Evolutionary conservation across 2,797 vertebrate species (phyloP), one percentile per base, ranked within the genome.

Genomic region (Xenentodon cancila): DNA sequence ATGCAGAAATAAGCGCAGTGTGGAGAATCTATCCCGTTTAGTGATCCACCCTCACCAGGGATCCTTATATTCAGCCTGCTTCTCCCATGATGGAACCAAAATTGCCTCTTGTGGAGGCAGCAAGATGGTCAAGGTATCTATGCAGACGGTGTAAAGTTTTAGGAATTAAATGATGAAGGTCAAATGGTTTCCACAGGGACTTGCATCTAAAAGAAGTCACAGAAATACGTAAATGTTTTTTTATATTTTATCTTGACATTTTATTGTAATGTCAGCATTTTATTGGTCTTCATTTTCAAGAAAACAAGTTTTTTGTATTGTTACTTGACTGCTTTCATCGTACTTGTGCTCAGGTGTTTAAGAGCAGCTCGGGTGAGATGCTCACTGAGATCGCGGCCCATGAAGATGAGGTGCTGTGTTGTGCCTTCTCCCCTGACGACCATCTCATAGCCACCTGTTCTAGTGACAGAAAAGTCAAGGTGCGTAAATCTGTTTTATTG

Each of bases 331-430:
- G 48, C 57, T 3, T 3, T 12, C 51, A 49, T 54, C n/a, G n/a
- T n/a, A n/a, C n/a, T n/a, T 73, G 21, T 34, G 0, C 15, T 42
- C 78, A 99, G 97, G 92, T 99, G 54, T 98, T 97, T 74, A 97
- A 94, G 92, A 93, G 93, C 65, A 95, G 92, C 59, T 95, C 97
- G 44, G 97, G 97, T 68, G 97, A 98, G 88, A 96, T 93, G 59
- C 92, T 98, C 47, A 71, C 92, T 37, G 95, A 96, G 78, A 87
- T 98, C 68, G 84, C 79, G 47, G 97, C 95, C 66, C 96, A 97
- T 0, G 96, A 98, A 4, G 97, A 99, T 9, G 97, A 98, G 82
- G 91, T 99, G 45, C 91, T 97, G 63, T 98, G 96, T 70, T 99
- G 97, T 56, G 48, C 95, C 51, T 98, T 98, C 82, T 98, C 97